phyloP scores from a whole-genome alignment of 2,113 vertebrate species.

The Anas platyrhynchos region DNA sequence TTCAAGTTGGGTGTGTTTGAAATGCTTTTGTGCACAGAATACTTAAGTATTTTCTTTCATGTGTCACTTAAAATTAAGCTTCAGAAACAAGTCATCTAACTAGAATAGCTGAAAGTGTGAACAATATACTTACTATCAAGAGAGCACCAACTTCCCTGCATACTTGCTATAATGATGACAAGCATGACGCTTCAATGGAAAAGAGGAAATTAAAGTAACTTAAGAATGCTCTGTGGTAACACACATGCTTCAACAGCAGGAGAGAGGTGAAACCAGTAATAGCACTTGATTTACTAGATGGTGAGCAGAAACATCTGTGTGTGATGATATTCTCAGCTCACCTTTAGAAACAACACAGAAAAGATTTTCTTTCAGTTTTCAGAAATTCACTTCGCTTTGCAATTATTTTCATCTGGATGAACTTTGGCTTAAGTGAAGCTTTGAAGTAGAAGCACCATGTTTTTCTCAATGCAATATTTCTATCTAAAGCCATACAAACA shows the following conservation, averaged over 20 bases:
- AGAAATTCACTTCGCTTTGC: not conserved
- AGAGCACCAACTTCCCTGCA: not conserved
- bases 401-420: not conserved
- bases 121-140: not conserved
- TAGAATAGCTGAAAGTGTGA: not conserved
- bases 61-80: not conserved
- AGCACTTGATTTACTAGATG: not conserved
- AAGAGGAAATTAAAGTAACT: not conserved
- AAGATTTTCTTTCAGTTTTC: not conserved
- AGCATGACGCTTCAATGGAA: not conserved
- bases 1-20: not conserved
- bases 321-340: not conserved
- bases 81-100: not conserved
- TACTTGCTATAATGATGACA: not conserved
- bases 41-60: not conserved
- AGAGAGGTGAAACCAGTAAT: not conserved
- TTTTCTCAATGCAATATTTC: not conserved
- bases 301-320: not conserved
- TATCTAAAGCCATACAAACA: not conserved
- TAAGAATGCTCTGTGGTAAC: not conserved
- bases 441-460: not conserved
- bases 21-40: not conserved
- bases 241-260: not conserved
- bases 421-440: not conserved
- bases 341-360: not conserved